Evolutionary conservation across 2,113 vertebrate species (phyloP), one percentile per base, ranked within the genome.

Genomic region (Gopherus flavomarginatus): DNA sequence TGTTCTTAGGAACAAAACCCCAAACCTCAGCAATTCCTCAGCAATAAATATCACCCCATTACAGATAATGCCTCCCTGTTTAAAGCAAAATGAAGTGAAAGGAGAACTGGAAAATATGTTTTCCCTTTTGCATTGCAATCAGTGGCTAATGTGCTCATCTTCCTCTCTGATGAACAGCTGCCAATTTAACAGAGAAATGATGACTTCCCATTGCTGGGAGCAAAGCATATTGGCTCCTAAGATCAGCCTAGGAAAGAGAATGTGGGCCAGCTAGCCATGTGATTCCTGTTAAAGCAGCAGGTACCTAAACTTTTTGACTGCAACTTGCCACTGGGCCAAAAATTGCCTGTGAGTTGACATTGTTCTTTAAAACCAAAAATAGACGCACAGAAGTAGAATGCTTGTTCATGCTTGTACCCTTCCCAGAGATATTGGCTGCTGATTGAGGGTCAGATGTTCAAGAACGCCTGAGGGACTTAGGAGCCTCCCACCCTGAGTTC

Each of bases 51-150:
- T 97, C 95, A 97, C 29, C 88, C 96, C 31, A 90, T 96, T 14
- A 93, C 50, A 97, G 97, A 96, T 97, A 94, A 93, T 86, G 85
- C 94, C 94, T 97, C 97, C 97, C 91, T 97, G 94, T 98, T 96
- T 97, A 98, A 97, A 97, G 92, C 85, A 87, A 97, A 97, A 97
- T 95, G 95, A 96, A 97, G 86, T 6, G 5, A 97, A 98, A 98
- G 92, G 97, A 98, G 97, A 98, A 97, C 96, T 92, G 19, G 69
- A 96, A 98, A 98, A 97, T 95, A 95, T 97, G 93, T 97, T 98
- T 98, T 98, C 94, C 93, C 95, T 98, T 96, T 97, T 65, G 96
- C 96, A 97, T 90, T 95, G 95, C 96, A 95, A 96, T 90, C 95
- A 52, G 94, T 95, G 97, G 96, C 97, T 93, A 97, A 96, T 90